Conservation (phyloP, 2,797 vertebrate species). For the Squalus acanthias region DNA sequence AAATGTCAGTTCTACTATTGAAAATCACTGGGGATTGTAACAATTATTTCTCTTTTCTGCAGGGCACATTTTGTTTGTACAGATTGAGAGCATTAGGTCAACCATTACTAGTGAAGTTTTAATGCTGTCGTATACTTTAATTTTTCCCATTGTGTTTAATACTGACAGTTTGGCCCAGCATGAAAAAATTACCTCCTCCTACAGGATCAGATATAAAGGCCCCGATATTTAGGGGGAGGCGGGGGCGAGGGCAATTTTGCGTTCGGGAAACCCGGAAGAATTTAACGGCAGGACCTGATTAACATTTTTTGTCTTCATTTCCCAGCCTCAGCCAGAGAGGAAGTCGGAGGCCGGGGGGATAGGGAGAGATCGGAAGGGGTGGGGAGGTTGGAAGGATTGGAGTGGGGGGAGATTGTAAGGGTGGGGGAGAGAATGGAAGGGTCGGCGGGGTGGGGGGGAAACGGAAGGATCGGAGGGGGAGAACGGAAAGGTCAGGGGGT, state of each 20-base stretch:
- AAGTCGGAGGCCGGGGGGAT: too few species aligned
- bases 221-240: background rate
- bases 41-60: background rate
- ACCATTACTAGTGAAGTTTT: background rate
- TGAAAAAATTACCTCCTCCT: background rate
- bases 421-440: too few species aligned
- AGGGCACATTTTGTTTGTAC: background rate
- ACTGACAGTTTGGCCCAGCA: background rate
- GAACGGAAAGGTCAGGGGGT: too few species aligned
- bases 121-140: background rate
- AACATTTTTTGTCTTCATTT: background rate
- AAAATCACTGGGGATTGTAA: background rate
- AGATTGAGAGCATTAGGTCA: background rate
- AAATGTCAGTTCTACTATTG: background rate
- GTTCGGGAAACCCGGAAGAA: background rate
- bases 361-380: too few species aligned
- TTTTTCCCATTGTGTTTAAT: background rate
- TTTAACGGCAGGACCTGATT: background rate
- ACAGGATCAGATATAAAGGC: background rate
- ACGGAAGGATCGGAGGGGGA: too few species aligned
- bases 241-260: background rate
- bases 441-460: too few species aligned
- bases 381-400: too few species aligned
- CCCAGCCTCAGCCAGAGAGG: background rate
- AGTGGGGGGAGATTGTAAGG: too few species aligned